These are phyloP conservation scores for Mormyrops boulengeri DNA, from an alignment of 2,797 vertebrate genomes.

Conservation along the genomic window DNA sequence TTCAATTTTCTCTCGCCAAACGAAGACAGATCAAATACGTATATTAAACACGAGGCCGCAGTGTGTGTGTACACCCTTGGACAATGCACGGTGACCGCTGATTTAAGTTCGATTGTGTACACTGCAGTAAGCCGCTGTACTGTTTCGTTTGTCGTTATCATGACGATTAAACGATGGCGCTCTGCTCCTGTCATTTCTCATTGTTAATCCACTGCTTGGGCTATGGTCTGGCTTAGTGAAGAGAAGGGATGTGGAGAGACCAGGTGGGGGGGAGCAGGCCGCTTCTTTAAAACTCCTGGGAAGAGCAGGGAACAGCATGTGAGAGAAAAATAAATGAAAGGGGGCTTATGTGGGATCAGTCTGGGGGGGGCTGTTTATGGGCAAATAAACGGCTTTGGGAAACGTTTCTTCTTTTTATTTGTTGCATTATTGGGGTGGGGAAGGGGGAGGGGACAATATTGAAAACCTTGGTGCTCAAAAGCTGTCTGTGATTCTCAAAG, in stretches of 20 bases:
- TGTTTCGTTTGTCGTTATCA: slow-evolving; percentile 56
- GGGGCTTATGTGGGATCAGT: slow-evolving; percentile 24
- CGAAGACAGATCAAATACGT: slow-evolving; percentile 9
- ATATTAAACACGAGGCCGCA: slow-evolving; percentile 36
- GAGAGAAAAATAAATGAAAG: slow-evolving; percentile 27
- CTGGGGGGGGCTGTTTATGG: slow-evolving; percentile 15
- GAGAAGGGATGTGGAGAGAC: not conserved
- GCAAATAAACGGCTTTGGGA: slow-evolving; percentile 19
- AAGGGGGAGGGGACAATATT: slow-evolving; percentile 26
- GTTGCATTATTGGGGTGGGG: slow-evolving; percentile 29
- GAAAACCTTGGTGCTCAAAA: slow-evolving; percentile 30
- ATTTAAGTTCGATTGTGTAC: slow-evolving; percentile 22
- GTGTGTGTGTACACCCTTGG: slow-evolving; percentile 44
- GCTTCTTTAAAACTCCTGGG: not conserved
- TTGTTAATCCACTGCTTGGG: slow-evolving; percentile 34
- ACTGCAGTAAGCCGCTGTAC: slow-evolving; percentile 51
- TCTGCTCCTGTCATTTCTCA: slow-evolving; percentile 49
- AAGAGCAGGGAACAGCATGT: slow-evolving; percentile 7
- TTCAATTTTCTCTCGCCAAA: slow-evolving; percentile 42
- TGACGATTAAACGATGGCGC: slow-evolving; percentile 61
- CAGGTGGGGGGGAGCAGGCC: slow-evolving; percentile 2
- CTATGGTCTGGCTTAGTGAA: not conserved
- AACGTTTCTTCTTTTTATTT: slow-evolving; percentile 32
- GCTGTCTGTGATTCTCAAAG: slow-evolving; percentile 42
- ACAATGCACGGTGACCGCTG: slow-evolving; percentile 17